phyloP scores from a whole-genome alignment of 2,888 invertebrate species.

The Trissolcus brochymenae region DNA sequence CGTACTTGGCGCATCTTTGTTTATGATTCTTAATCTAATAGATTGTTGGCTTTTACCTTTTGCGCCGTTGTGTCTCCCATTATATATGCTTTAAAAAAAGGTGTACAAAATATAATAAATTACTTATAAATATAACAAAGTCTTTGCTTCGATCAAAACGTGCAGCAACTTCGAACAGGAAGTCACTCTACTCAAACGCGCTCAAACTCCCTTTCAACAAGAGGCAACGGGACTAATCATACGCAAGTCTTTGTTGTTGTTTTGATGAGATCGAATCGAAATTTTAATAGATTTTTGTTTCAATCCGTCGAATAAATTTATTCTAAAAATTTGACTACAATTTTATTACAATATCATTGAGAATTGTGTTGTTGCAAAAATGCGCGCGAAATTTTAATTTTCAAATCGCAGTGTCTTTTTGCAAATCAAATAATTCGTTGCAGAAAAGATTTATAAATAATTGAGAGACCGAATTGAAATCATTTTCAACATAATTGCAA shows the following conservation, averaged over 20 bases:
- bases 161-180: slow-evolving; percentile 51
- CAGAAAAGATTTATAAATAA: not conserved
- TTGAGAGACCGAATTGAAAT: too few relatives aligned
- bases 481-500: too few relatives aligned
- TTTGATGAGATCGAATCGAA: not conserved
- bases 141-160: slow-evolving; percentile 39
- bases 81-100: slow-evolving; percentile 33
- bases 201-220: not conserved
- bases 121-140: slow-evolving; percentile 46
- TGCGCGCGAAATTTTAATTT: slow-evolving; percentile 2
- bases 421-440: not conserved
- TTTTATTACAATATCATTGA: not conserved
- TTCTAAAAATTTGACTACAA: not conserved
- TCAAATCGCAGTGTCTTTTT: not conserved
- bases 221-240: not conserved
- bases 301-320: not conserved
- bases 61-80: slow-evolving; percentile 53
- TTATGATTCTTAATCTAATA: slow-evolving; percentile 3
- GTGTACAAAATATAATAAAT: slow-evolving; percentile 35
- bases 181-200: slow-evolving; percentile 14
- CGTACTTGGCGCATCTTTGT: not conserved
- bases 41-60: slow-evolving; percentile 25
- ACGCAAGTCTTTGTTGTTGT: slow-evolving; percentile 2
- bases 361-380: not conserved
- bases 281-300: not conserved